Conservation (phyloP, 2,888 invertebrate species). For the Eudemis profundana region DNA sequence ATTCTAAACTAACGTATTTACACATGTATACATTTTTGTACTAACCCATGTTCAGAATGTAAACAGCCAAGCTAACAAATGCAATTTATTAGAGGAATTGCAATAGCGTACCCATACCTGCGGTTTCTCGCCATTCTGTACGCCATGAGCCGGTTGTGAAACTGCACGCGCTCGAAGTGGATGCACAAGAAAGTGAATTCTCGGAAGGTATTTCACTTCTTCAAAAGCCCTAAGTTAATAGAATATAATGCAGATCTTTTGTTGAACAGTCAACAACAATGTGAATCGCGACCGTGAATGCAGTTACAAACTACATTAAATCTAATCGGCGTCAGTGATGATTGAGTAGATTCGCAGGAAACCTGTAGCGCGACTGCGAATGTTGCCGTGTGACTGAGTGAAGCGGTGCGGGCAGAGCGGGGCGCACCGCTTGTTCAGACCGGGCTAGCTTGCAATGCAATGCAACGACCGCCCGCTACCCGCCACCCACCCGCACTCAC, state of each 20-base stretch:
- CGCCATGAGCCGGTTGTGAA: constrained; percentile 60
- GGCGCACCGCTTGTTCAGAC: constrained; percentile 54
- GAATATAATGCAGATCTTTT: constrained; percentile 2
- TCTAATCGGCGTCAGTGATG: constrained; percentile 26
- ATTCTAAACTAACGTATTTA: background rate
- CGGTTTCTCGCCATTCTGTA: constrained; percentile 75
- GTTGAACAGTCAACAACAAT: constrained; percentile 5
- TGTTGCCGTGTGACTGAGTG: constrained; percentile 82
- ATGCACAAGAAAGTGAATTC: constrained; percentile 39
- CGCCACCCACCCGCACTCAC: constrained; percentile 52
- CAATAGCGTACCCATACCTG: constrained; percentile 61
- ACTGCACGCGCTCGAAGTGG: constrained; percentile 51
- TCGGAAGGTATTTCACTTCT: constrained; percentile 31
- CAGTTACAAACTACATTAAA: constrained; percentile 27
- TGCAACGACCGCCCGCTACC: constrained; percentile 59
- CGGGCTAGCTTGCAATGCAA: constrained; percentile 68
- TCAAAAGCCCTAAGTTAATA: constrained; percentile 5
- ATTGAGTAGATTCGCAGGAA: constrained; percentile 49
- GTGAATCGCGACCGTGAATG: constrained; percentile 17
- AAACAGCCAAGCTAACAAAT: background rate
- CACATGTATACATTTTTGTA: background rate
- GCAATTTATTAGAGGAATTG: constrained; percentile 7
- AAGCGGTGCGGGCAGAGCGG: constrained; percentile 57
- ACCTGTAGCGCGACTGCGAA: constrained; percentile 76
- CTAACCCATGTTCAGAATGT: background rate